Evolutionary conservation across 2,888 invertebrate genomes (phyloP), one percentile per base, ranked within the genome.

Genomic region (Sisyra terminalis): DNA sequence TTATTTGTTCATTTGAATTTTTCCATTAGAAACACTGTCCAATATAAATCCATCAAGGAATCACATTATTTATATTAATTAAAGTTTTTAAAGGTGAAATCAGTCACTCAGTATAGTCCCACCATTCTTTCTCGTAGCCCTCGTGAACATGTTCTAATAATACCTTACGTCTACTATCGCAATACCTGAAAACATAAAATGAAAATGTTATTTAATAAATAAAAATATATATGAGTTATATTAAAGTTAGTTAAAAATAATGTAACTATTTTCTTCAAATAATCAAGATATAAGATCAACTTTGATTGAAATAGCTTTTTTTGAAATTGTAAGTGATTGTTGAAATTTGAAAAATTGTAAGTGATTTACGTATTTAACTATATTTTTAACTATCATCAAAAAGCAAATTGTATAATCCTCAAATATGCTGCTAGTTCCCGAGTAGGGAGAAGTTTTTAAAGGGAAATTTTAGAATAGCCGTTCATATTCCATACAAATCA

Each of bases 81-180:
- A 18, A n/a, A 37, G 16, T 37, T 17, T 37, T 37, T 24, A 37
- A 17, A 24, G 24, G 24, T 24, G 24, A 24, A 24, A 24, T 34
- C n/a, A 47, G 51, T 72, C 75, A 85, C 75, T 88, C 87, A 67
- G 82, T 86, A 64, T 88, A 92, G 57, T 87, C 88, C 97, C 96
- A 97, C 80, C 89, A 84, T 61, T 96, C 94, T 68, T 89, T 92
- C 64, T 97, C 97, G 63, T 96, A 94, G 48, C 97, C 97, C 71
- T 98, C 97, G 63, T 93, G 88, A 41, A 97, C 97, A 64, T 98
- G 97, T 62, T 93, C 92, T 56, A 97, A 69, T 51, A 98, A 71
- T 50, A 90, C 93, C 68, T 90, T 88, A 54, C 97, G 78, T 56
- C 98, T 79, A 63, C 87, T 89, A 67, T 97, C 96, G 70, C 97